Base-by-base conservation (phyloP, 2,888 invertebrate species). In the Neria commutata region DNA sequence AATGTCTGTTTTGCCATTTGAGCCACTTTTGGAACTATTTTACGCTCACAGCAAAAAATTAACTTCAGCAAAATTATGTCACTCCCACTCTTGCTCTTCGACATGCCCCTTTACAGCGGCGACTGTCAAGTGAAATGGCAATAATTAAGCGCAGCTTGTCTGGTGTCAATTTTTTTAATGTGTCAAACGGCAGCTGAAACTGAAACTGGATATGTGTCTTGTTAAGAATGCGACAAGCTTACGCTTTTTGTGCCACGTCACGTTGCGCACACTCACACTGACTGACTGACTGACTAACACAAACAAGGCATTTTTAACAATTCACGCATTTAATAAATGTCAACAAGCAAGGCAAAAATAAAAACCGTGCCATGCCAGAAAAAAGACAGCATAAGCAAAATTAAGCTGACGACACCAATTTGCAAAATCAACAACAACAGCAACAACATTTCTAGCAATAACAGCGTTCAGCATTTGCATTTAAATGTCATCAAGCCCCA, bases 211-310 rank as follows among this genome's bases (percentile, higher is more conserved):
- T n/a, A n/a, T n/a, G n/a, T n/a, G n/a, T n/a, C n/a, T 56, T 60
- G 60, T 47, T 56, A 42, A 51, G 46, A 33, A 52, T 46, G 54
- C 24, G 48, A 47, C 51, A 57, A 56, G 29, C 45, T 47, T 53
- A 45, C 10, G n/a, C 45, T 45, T 3, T 54, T 48, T 52, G 52
- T 45, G 52, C 49, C 29, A 29, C 29, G 29, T 29, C 29, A 29
- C 11, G 29, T 6, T 29, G 11, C 11, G 29, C 11, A 29, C n/a
- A n/a, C n/a, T n/a, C n/a, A n/a, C n/a, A n/a, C n/a, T n/a, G n/a
- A n/a, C n/a, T n/a, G n/a, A n/a, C n/a, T 17, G 25, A 42, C 4
- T 11, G 5, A 26, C 14, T 8, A 49, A 29, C 17, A 23, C 49
- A 49, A 49, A 24, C n/a, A 17, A 49, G 29, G 17, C 23, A 49